These are phyloP conservation scores for Pteria penguin DNA, from an alignment of 2,888 invertebrate species.

Conservation along the genomic window DNA sequence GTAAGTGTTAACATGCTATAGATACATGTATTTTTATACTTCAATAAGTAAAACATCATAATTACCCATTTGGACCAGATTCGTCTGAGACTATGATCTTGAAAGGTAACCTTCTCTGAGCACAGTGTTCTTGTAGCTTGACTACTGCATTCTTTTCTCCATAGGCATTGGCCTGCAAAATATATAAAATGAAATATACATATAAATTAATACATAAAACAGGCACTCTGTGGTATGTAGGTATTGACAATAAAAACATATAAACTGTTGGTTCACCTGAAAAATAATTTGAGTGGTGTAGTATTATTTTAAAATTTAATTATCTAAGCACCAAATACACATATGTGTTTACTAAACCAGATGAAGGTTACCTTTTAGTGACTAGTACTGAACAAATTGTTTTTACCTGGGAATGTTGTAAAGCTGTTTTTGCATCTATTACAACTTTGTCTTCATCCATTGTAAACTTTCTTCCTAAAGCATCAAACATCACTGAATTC, in stretches of 20 bases:
- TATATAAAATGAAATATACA: background rate
- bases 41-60: background rate
- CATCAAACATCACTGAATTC: constrained; percentile 54
- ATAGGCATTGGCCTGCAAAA: constrained; percentile 19
- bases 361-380: too few species aligned
- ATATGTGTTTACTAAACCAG: too few species aligned
- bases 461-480: constrained; percentile 52
- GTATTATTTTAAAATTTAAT: too few species aligned
- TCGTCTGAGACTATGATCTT: constrained; percentile 62
- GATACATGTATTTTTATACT: too few species aligned
- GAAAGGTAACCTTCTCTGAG: constrained; percentile 49
- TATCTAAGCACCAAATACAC: too few species aligned
- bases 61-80: constrained; percentile 66
- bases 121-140: constrained; percentile 64
- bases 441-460: background rate
- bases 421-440: background rate
- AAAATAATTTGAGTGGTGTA: too few species aligned
- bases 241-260: too few species aligned
- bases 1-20: too few species aligned
- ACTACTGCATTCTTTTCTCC: constrained; percentile 52
- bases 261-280: too few species aligned
- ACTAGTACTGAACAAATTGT: too few species aligned
- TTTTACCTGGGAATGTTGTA: background rate
- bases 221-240: too few species aligned
- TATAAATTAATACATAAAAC: too few species aligned